Conservation (phyloP, 2,113 vertebrate genomes). For the Spea multiplicata region DNA sequence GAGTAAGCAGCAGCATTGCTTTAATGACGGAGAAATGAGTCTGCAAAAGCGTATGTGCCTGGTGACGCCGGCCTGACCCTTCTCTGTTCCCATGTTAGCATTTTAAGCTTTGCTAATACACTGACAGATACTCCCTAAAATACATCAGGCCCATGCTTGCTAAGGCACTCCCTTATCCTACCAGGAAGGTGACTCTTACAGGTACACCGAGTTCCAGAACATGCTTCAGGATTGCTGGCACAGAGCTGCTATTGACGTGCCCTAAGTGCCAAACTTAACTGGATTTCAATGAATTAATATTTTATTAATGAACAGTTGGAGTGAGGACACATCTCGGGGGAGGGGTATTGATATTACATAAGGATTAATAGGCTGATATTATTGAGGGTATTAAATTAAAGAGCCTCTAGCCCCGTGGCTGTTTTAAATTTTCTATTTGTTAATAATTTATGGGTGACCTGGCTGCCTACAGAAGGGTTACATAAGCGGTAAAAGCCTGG, state of each 20-base stretch:
- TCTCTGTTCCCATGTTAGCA: neutral
- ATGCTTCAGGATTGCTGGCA: neutral
- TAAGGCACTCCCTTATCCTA: slow-evolving; percentile 8
- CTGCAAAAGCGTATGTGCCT: neutral
- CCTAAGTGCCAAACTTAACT: neutral
- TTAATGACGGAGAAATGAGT: neutral
- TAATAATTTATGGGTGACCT: no score
- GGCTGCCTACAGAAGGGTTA: no score
- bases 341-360: no score
- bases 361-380: no score
- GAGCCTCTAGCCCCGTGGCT: no score
- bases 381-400: no score
- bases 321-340: no score
- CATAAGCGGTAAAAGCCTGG: no score
- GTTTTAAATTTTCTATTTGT: no score
- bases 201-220: neutral
- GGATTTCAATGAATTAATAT: no score
- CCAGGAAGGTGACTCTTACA: neutral
- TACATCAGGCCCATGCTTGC: slow-evolving; percentile 20
- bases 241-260: neutral
- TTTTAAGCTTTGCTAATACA: neutral
- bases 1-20: neutral
- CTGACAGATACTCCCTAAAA: slow-evolving; percentile 10
- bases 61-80: neutral
- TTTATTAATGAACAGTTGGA: no score